A percentile compares a stretch with the other conserved stretches of the same genome.
Conservation (phyloP, 2,797 vertebrate species). For the Cercopithecus diana region DNA sequence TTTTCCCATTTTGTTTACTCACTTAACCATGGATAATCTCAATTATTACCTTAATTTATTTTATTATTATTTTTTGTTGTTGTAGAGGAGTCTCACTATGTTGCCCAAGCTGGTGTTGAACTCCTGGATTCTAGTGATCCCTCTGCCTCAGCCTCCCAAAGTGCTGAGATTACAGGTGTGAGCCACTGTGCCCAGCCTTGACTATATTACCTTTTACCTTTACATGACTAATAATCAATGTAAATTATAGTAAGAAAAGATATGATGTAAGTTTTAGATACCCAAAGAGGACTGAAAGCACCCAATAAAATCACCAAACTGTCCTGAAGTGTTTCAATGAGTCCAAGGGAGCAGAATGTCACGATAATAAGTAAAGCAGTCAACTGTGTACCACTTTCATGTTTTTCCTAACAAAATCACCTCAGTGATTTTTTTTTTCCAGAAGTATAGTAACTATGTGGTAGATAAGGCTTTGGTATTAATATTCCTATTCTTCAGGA, state of each 20-base stretch:
- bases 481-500: background rate
- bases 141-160: too few relatives aligned
- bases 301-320: background rate
- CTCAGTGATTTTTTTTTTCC: background rate
- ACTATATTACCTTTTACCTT: background rate
- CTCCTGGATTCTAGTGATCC: too few relatives aligned
- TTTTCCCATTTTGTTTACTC: conserved; percentile 15
- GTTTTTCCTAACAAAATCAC: background rate
- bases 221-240: background rate
- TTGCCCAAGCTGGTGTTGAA: too few relatives aligned
- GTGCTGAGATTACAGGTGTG: too few relatives aligned
- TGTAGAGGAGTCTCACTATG: too few relatives aligned
- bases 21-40: background rate
- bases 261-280: background rate
- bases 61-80: too few relatives aligned
- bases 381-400: background rate
- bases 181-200: too few relatives aligned
- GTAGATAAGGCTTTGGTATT: background rate
- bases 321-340: background rate
- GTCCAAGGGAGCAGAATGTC: background rate
- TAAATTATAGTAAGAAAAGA: background rate
- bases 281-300: background rate
- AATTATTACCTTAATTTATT: background rate
- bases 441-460: background rate
- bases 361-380: background rate